Base-by-base conservation (phyloP, 2,113 vertebrate genomes). In the Pristiophorus japonicus region DNA sequence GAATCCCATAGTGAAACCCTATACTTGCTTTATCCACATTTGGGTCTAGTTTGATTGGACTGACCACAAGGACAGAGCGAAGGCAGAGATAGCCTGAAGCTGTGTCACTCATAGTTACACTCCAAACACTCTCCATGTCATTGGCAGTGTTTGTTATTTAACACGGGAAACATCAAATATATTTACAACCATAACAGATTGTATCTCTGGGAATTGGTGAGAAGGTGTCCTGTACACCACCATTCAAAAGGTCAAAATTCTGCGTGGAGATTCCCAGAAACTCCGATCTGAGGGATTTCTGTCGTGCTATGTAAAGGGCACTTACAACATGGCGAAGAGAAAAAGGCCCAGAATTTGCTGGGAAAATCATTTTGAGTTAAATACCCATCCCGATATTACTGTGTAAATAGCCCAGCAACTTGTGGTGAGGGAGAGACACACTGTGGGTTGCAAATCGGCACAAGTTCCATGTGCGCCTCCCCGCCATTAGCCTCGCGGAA, bases 151-250 rank as follows among this genome's bases (percentile, higher is more conserved):
- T 92, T 92, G 34, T n/a, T 62, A 6, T 92, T 92, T 63, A 63
- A 62, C 2, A 5, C n/a, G 62, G 59, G 88, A 92, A 63, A 92
- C 59, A 92, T 92, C 88, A 92, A 92, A 63, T 92, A 92, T 65
- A 22, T 92, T 92, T 92, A 11, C n/a, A 92, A 92, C 55, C 59
- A 92, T 63, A 92, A 92, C 88, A 92, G 88, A 92, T 92, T 92
- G 88, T 92, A 92, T 92, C 88, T 63, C 88, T 92, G 88, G 88
- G n/a, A 62, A 63, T 63, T 92, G 59, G 34, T 38, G 34, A 92
- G 34, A 92, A 1, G 34, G 88, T 92, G 88, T 92, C 55, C 59
- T 63, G 18, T 63, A 65, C 59, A 92, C 87, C 51, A 34, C 7
- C 30, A 62, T 34, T 59, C 30, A 18, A 91, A 91, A 91, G 87